Evolutionary conservation across 2,113 vertebrate species (phyloP), one percentile per base, ranked within the genome.

Genomic region (Pomatostomus ruficeps): DNA sequence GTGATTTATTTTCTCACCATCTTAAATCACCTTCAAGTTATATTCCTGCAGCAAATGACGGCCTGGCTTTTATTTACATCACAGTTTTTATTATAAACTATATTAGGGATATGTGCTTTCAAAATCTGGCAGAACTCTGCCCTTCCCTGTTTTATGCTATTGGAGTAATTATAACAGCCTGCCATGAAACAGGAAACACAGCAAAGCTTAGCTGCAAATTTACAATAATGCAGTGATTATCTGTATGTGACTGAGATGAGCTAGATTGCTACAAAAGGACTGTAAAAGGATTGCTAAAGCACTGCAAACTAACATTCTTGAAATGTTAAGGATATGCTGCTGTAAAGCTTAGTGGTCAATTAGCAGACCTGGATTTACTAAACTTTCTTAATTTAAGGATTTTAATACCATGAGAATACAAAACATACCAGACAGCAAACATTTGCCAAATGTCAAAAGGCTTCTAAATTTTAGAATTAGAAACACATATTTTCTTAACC

Each of bases 401-500:
- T 87, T 85, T 68, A 88, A 26, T 65, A 75, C 31, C 15, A 75
- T 12, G 45, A 94, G 57, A 92, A 79, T 59, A 71, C 6, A 14
- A 88, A 93, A 86, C 38, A 46, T 31, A 54, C 21, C 4, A 2
- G 31, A 77, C n/a, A 43, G 66, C 23, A 94, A 97, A 91, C 48
- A 88, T 80, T 78, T 48, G 35, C 46, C 73, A 42, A 66, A 84
- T 61, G 89, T 84, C 80, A 85, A 85, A 95, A 77, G 45, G 82
- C 55, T 84, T 93, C 40, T 58, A 91, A 85, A 96, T 75, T 87
- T 96, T 75, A 94, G 58, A 93, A 55, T 87, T 57, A 95, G 73
- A 94, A 81, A 58, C 16, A 83, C 4, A 35, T 74, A 79, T 80
- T 94, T 96, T 97, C 91, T 52, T 80, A 93, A 65, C 20, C 12